A percentile compares a stretch with the other conserved stretches of the same genome.
Conservation (phyloP, 2,888 invertebrate genomes). For the Himalopsyche japonica region DNA sequence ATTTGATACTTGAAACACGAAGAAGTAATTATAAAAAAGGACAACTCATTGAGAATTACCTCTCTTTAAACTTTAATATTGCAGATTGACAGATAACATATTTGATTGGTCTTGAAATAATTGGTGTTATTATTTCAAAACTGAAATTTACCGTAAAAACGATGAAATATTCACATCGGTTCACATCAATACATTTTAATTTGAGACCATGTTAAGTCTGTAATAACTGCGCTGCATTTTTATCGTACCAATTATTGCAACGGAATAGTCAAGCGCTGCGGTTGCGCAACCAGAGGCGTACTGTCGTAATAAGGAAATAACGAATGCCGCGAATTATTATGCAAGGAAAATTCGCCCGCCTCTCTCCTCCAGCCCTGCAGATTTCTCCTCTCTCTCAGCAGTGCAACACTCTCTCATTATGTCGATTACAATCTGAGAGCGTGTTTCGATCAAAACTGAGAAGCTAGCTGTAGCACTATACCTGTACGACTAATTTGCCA, state of each 20-base stretch:
- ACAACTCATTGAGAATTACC: too few species aligned
- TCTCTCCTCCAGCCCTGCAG: slow-evolving; percentile 8
- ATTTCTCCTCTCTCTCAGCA: background rate
- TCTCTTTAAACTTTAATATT: too few species aligned
- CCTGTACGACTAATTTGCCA: background rate
- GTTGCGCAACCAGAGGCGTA: slow-evolving; percentile 17
- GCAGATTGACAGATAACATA: too few species aligned
- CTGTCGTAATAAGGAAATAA: slow-evolving; percentile 32
- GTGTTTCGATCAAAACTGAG: slow-evolving; percentile 11
- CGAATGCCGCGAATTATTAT: slow-evolving; percentile 19
- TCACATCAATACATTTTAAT: background rate
- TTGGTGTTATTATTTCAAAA: too few species aligned
- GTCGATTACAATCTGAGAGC: slow-evolving; percentile 27
- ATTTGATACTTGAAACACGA: too few species aligned
- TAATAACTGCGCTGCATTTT: background rate
- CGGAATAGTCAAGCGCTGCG: slow-evolving; percentile 19
- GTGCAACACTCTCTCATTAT: slow-evolving; percentile 5
- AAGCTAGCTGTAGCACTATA: background rate
- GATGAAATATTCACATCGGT: background rate
- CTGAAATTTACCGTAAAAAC: too few species aligned
- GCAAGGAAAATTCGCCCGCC: slow-evolving; percentile 16
- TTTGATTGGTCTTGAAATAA: too few species aligned
- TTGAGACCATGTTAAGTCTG: background rate
- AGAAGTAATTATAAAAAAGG: too few species aligned
- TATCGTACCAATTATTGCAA: slow-evolving; percentile 31